phyloP scores from a whole-genome alignment of 2,113 vertebrate genomes.

The Merops nubicus region DNA sequence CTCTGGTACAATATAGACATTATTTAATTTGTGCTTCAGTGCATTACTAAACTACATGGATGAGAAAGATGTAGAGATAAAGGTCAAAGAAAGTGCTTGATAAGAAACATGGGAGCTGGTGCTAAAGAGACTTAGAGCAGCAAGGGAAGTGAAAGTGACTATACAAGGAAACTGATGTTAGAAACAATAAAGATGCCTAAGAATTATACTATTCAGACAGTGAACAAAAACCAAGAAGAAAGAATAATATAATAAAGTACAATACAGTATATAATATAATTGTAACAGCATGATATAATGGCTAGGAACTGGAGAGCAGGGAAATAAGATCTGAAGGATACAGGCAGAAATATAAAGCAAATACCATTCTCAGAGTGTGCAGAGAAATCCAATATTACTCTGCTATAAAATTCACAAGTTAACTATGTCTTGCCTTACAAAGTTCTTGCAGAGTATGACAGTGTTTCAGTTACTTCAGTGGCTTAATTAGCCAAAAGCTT shows the following conservation, averaged over 20 bases:
- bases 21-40: conserved; percentile 2
- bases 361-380: not conserved
- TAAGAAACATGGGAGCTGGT: not conserved
- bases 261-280: not conserved
- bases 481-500: not conserved
- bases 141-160: not conserved
- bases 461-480: not conserved
- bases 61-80: not conserved
- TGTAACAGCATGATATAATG: not conserved
- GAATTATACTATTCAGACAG: not conserved
- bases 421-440: not conserved
- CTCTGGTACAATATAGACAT: not conserved
- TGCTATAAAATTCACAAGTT: not conserved
- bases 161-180: not conserved
- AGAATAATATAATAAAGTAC: not conserved
- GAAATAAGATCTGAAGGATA: not conserved
- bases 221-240: not conserved
- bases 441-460: not conserved
- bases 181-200: not conserved
- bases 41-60: not conserved
- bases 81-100: not conserved
- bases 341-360: not conserved
- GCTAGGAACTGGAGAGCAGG: not conserved
- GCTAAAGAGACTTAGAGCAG: not conserved
- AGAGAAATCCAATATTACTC: not conserved